A percentile compares a stretch with the other conserved stretches of the same genome.
phyloP scores from a whole-genome alignment of 2,888 invertebrate species.

The Cephalotes varians region DNA sequence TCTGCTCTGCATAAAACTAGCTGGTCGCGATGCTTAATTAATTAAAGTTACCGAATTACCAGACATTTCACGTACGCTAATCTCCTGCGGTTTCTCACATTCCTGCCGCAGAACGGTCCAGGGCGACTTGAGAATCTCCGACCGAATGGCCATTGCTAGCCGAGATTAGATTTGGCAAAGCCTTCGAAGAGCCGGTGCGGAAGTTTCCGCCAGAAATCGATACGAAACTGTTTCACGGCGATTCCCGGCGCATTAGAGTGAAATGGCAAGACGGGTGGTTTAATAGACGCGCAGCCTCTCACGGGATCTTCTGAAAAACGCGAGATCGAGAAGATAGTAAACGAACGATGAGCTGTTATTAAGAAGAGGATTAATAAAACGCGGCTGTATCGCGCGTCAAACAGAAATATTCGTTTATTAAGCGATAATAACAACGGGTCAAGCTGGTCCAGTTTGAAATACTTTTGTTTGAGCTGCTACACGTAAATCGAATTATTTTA shows the following conservation, averaged over 20 bases:
- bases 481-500: neutral
- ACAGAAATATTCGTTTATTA: neutral
- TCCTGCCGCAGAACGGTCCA: neutral
- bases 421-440: neutral
- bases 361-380: neutral
- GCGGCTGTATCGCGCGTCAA: neutral
- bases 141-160: constrained; percentile 6
- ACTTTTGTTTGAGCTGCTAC: neutral
- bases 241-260: constrained; percentile 9
- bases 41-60: constrained; percentile 68
- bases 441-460: neutral
- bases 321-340: neutral
- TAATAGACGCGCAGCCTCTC: constrained; percentile 28
- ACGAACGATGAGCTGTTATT: neutral
- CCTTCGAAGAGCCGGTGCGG: constrained; percentile 20
- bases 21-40: constrained; percentile 4
- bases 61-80: constrained; percentile 65
- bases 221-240: constrained; percentile 45
- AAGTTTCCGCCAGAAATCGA: constrained; percentile 38
- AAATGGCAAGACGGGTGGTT: constrained; percentile 5
- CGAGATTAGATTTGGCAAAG: constrained; percentile 44
- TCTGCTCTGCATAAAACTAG: constrained; percentile 73
- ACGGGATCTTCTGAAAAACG: neutral
- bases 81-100: constrained; percentile 21
- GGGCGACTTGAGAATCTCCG: constrained; percentile 22